A percentile compares a stretch with the other conserved stretches of the same genome.
Evolutionary conservation across 2,797 vertebrate genomes (phyloP).

Genomic region (Microcaecilia unicolor): DNA sequence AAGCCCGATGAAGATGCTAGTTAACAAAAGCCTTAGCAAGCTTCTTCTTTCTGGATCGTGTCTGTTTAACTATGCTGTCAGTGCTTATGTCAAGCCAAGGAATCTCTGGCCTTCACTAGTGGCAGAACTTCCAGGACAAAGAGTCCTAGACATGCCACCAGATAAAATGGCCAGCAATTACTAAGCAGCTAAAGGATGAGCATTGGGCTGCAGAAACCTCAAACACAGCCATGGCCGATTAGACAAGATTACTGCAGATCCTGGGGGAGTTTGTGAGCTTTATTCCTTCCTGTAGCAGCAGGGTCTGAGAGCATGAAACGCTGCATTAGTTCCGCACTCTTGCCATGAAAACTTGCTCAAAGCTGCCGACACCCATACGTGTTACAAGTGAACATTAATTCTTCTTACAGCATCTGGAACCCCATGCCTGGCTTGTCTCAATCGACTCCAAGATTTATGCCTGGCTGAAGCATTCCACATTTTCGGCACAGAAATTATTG

Average conservation of each 20-base stretch:
- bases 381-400: slow-evolving; percentile 49
- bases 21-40: too few relatives aligned
- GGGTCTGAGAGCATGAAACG: slow-evolving; percentile 33
- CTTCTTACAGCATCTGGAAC: slow-evolving; percentile 75
- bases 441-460: slow-evolving; percentile 75
- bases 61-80: too few relatives aligned
- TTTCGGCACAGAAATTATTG: slow-evolving; percentile 83
- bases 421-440: slow-evolving; percentile 60
- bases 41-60: too few relatives aligned
- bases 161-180: too few relatives aligned
- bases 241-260: slow-evolving; percentile 15
- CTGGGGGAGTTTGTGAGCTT: slow-evolving; percentile 9
- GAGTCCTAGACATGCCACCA: slow-evolving; percentile 21
- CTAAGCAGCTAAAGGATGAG: too few relatives aligned
- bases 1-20: too few relatives aligned
- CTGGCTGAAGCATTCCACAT: slow-evolving; percentile 81
- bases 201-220: slow-evolving; percentile 16
- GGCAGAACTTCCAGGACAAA: background rate
- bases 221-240: slow-evolving; percentile 13
- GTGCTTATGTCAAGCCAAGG: too few relatives aligned
- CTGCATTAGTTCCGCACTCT: slow-evolving; percentile 38
- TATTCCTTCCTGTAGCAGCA: slow-evolving; percentile 21
- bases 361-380: slow-evolving; percentile 50
- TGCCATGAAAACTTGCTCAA: slow-evolving; percentile 29
- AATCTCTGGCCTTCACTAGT: background rate